Conservation (phyloP, 2,797 vertebrate species). For the Diceros bicornis region DNA sequence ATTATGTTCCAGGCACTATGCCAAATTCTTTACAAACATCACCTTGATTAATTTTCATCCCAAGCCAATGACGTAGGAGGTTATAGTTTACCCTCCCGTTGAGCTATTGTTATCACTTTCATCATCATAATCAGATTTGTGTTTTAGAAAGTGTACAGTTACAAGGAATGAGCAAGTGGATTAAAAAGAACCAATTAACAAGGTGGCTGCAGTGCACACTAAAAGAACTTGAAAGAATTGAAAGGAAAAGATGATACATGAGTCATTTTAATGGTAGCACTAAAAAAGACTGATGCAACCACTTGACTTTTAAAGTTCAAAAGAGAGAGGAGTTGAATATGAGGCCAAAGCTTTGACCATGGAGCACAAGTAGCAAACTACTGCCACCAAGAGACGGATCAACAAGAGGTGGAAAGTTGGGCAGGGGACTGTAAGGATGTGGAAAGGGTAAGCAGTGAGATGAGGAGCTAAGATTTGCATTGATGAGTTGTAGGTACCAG, state of each 20-base stretch:
- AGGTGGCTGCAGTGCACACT: not conserved
- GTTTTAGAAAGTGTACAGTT: not conserved
- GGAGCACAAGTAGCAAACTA: not conserved
- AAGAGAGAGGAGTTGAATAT: not conserved
- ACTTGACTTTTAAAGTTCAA: not conserved
- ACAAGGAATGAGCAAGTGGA: not conserved
- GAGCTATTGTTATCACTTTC: not conserved
- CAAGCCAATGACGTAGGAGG: not conserved
- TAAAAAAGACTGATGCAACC: not conserved
- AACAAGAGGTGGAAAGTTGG: not conserved
- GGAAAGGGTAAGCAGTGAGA: not conserved
- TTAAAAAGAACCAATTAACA: not conserved
- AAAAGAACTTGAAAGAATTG: not conserved
- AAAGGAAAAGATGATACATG: not conserved
- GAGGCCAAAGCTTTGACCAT: not conserved
- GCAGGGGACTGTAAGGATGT: fast-evolving
- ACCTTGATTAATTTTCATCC: not conserved
- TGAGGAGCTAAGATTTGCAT: not conserved
- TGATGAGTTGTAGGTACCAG: not conserved
- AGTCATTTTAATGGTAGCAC: not conserved
- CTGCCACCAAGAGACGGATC: not conserved
- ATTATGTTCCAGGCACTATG: not conserved
- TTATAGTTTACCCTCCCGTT: not conserved
- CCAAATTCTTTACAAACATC: not conserved
- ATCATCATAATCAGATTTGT: not conserved